Percentiles rank a stretch among this genome's conserved stretches.
Conservation (phyloP, 2,113 vertebrate species). For the Siniperca knerii region DNA sequence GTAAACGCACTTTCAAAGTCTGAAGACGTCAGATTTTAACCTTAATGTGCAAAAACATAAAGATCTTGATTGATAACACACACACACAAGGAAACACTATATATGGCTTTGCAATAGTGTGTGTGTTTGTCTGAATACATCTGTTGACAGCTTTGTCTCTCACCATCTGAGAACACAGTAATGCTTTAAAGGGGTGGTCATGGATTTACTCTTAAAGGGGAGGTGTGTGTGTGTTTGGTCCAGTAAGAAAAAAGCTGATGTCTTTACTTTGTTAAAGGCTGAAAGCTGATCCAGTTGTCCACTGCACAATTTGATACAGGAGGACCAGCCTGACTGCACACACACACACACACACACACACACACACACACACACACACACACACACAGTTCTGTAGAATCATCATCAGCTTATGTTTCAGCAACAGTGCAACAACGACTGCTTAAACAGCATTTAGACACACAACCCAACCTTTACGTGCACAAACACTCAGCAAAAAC, state of each 20-base stretch:
- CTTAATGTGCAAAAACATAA: too few relatives aligned
- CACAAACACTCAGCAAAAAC: slow-evolving; percentile 19
- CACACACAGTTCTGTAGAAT: slow-evolving; percentile 54
- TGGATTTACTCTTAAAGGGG: not conserved
- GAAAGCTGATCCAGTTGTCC: slow-evolving; percentile 68
- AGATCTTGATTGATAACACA: too few relatives aligned
- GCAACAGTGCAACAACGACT: slow-evolving; percentile 61
- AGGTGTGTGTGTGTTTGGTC: not conserved
- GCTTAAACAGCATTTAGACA: slow-evolving; percentile 61
- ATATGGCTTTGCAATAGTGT: too few relatives aligned
- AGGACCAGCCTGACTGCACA: not conserved
- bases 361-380: slow-evolving; percentile 12
- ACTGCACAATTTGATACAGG: slow-evolving; percentile 77
- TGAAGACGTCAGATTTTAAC: too few relatives aligned
- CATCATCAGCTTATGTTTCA: slow-evolving; percentile 72
- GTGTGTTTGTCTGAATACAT: too few relatives aligned
- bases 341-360: slow-evolving; percentile 15
- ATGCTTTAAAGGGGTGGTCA: too few relatives aligned
- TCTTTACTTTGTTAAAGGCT: slow-evolving; percentile 68
- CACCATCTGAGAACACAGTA: too few relatives aligned
- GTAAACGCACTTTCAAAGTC: too few relatives aligned
- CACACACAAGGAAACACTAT: too few relatives aligned
- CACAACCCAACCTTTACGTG: not conserved
- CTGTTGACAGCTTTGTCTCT: too few relatives aligned
- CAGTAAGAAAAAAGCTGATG: slow-evolving; percentile 68